Base-by-base conservation (phyloP, 92 coral and sea anemone genomes). In the Pocillopora meandrina region DNA sequence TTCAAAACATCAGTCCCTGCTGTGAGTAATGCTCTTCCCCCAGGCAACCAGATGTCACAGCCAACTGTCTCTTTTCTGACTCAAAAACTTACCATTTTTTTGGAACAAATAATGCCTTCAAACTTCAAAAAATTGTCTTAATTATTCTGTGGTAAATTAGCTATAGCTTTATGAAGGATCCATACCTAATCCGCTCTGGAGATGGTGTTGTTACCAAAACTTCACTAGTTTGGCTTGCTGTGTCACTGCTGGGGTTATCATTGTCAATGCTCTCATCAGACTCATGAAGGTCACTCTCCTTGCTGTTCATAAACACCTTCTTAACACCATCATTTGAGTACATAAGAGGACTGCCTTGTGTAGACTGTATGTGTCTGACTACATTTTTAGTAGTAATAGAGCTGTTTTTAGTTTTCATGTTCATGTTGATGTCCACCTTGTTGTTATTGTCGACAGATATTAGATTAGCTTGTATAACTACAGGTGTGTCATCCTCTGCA, bases 191-290 rank as follows among this genome's bases (percentile, higher is more conserved):
- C 61, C 85, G 92, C 5, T 83, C 73, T 15, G 79, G 73, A 77
- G 91, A 65, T 65, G 88, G 93, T 65, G 94, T 66, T 31, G 87
- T 75, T 64, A 86, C 92, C 49, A 84, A 72, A 58, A 84, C 88
- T 82, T 93, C 97, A 76, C 97, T 93, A 86, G 92, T 79, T 65
- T 91, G 97, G 59, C 97, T 92, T 5, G 93, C 82, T 57, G 93
- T 93, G 82, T 93, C 97, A 35, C 97, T 93, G 83, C 97, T 93
- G 11, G 95, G 95, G 69, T 93, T 93, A 63, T 93, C 97, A 58
- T 93, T 93, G 77, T 93, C 97, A 58, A 93, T 93, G 75, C 94
- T 90, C 15, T 89, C 92, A 73, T 93, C 97, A 2, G 97, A 93
- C 65, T 89, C 97, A 19, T 83, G 65, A 35, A 90, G 68, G 49